Evolutionary conservation across 2,113 vertebrate species (phyloP), one percentile per base, ranked within the genome.

Genomic region (Nestor notabilis): DNA sequence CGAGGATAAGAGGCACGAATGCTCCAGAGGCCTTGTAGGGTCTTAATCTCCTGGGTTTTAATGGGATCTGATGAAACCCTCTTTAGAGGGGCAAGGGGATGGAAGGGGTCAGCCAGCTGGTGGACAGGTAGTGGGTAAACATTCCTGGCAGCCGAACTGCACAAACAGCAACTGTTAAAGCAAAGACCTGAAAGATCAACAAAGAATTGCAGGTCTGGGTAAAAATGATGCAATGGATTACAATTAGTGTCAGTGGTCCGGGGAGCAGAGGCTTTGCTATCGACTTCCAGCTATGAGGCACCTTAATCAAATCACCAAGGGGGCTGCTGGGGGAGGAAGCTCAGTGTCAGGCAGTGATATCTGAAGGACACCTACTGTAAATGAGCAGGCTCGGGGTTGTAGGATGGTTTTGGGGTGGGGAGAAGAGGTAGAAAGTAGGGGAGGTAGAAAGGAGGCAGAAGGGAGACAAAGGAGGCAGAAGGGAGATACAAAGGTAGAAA

Each of bases 1-100:
- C 0, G 1, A 80, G 93, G 87, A 80, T 89, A 89, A 95, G 72
- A 84, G 72, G 49, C 64, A 89, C 80, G 90, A 69, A 83, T 58
- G 52, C 52, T 72, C 17, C 87, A 74, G 77, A 47, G 64, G 84
- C 84, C n/a, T 91, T 1, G 0, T 6, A 24, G 83, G 46, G 87
- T 77, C 85, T 91, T 87, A 79, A 93, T 78, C 78, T 79, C 12
- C 65, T 25, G 87, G 69, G 74, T 21, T 96, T 85, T 83, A 87
- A 76, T 15, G 56, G 89, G 87, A 89, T 96, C 2, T 6, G 83
- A 44, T 71, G 87, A 97, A 96, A 66, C 79, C 44, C 8, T 83
- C 58, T 46, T 58, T 58, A 7, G 10, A 50, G 60, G 60, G 52
- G 35, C 21, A 8, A 50, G 60, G 0, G 71, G 79, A 78, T 49